Conservation (phyloP, 2,888 invertebrate genomes). For the Chalcosyrphus nemorum region DNA sequence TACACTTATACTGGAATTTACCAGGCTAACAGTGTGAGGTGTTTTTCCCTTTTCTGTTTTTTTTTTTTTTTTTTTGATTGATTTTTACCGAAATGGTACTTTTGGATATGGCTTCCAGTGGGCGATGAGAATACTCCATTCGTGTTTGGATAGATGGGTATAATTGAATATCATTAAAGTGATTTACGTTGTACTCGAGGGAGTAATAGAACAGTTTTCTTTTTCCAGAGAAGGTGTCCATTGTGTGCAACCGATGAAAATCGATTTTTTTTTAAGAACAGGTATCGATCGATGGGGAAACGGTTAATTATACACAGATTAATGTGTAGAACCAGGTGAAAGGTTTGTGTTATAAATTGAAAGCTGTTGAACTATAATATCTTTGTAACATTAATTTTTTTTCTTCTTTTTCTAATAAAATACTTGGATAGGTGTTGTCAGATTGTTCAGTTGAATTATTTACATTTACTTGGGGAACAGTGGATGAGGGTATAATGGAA, state of each 20-base stretch:
- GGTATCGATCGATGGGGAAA: background rate
- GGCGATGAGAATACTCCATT: constrained; percentile 32
- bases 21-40: constrained; percentile 1
- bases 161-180: constrained; percentile 42
- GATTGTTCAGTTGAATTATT: background rate
- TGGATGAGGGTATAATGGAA: too few relatives aligned
- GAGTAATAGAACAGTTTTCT: constrained; percentile 32
- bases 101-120: constrained; percentile 22
- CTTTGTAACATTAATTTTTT: constrained; percentile 24
- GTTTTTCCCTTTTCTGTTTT: too few relatives aligned
- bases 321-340: background rate
- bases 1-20: constrained; percentile 70
- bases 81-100: constrained; percentile 57
- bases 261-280: background rate
- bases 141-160: constrained; percentile 58
- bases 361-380: constrained; percentile 19
- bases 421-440: background rate
- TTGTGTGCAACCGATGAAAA: constrained; percentile 32
- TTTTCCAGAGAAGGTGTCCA: constrained; percentile 30
- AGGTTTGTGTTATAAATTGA: constrained; percentile 30
- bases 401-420: background rate
- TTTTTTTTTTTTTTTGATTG: too few relatives aligned
- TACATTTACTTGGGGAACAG: too few relatives aligned
- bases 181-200: constrained; percentile 48
- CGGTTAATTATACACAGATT: constrained; percentile 13